Percentiles rank a stretch among this genome's conserved stretches.
These are phyloP conservation scores for Diorhabda sublineata DNA, from an alignment of 1,140 invertebrate genomes.

Conservation along the genomic window DNA sequence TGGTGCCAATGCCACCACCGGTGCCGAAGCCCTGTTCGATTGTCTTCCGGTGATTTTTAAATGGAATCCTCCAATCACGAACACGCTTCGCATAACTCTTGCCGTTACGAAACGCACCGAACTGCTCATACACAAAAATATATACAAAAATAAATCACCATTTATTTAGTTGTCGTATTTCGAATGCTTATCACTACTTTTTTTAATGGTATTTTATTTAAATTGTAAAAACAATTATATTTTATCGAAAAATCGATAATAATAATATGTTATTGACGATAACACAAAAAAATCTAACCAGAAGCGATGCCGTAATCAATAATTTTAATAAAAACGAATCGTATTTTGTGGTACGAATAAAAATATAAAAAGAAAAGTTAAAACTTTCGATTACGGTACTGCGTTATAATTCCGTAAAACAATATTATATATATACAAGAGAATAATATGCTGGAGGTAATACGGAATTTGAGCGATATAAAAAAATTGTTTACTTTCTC, in stretches of 20 bases:
- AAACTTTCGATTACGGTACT: background rate
- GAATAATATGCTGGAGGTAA: too few relatives aligned
- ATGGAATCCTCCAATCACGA: slow-evolving; percentile 77
- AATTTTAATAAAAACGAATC: slow-evolving; percentile 3
- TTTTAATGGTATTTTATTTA: background rate
- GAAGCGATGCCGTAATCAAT: background rate
- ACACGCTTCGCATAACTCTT: slow-evolving; percentile 66
- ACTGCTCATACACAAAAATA: slow-evolving; percentile 43
- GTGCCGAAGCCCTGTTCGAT: slow-evolving; percentile 58
- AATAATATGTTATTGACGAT: background rate
- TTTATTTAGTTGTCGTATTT: background rate
- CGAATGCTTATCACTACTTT: background rate
- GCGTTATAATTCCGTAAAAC: too few relatives aligned
- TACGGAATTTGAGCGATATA: too few relatives aligned
- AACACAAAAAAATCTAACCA: too few relatives aligned
- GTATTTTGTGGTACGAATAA: background rate
- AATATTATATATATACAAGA: too few relatives aligned
- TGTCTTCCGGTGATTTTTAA: slow-evolving; percentile 65
- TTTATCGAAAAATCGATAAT: background rate
- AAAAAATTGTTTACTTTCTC: slow-evolving; percentile 62
- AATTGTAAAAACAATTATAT: too few relatives aligned
- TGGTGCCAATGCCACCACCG: slow-evolving; percentile 81
- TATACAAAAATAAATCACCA: background rate
- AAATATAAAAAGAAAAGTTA: background rate
- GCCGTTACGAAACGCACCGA: slow-evolving; percentile 54